A percentile compares a stretch with the other conserved stretches of the same genome.
These are phyloP conservation scores for Schizopygopsis pylzovi DNA, from an alignment of 2,797 vertebrate genomes.

Conservation along the genomic window DNA sequence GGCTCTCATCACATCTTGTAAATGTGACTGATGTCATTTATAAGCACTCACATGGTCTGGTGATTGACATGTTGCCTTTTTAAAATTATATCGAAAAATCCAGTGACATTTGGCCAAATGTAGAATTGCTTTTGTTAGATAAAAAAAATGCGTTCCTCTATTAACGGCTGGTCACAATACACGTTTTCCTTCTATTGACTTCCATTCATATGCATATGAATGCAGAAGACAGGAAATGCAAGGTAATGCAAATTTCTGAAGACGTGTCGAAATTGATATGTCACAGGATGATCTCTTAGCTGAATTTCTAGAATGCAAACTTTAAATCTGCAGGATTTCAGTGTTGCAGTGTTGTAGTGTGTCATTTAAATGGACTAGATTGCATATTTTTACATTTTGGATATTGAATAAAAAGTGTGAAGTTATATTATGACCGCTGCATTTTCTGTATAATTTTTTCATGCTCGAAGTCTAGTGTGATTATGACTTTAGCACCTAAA, in stretches of 20 bases:
- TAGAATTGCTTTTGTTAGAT: neutral
- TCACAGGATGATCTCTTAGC: neutral
- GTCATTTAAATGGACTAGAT: neutral
- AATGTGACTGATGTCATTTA: neutral
- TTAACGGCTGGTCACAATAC: neutral
- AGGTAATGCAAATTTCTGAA: neutral
- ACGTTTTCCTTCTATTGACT: too few relatives aligned
- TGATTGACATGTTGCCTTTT: neutral
- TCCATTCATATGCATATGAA: neutral
- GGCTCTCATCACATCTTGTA: neutral
- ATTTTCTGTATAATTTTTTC: neutral
- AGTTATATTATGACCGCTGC: neutral
- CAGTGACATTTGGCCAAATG: neutral
- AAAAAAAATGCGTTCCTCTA: conserved; percentile 4
- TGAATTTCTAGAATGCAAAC: neutral
- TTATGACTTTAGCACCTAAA: neutral
- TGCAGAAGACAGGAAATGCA: neutral
- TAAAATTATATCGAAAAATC: neutral
- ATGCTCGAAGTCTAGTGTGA: neutral
- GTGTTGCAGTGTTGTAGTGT: too few relatives aligned
- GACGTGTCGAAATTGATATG: neutral
- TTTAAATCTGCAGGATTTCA: neutral
- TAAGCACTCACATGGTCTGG: neutral
- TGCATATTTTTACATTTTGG: neutral
- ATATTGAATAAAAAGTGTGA: neutral